Evolutionary conservation across 1,140 invertebrate genomes (phyloP).

Genomic region (Hetaerina americana): DNA sequence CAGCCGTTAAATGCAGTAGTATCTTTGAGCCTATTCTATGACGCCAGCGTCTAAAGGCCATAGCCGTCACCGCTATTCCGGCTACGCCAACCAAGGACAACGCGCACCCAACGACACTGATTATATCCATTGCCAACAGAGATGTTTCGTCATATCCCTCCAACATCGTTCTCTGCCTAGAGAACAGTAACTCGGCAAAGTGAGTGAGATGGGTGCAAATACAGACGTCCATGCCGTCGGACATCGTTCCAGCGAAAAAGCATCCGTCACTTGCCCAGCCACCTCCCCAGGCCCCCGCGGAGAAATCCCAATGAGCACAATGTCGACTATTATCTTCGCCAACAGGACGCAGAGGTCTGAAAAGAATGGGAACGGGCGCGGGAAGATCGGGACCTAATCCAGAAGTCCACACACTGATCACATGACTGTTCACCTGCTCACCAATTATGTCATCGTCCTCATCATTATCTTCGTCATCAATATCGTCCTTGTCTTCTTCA

Average conservation of each 20-base stretch:
- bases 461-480: neutral
- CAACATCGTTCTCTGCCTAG: neutral
- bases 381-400: neutral
- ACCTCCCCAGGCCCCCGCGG: slow-evolving; percentile 1
- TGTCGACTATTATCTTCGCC: neutral
- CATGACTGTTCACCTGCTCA: neutral
- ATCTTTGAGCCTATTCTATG: neutral
- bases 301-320: slow-evolving; percentile 13
- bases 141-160: neutral
- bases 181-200: slow-evolving; percentile 5
- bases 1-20: slow-evolving; percentile 6
- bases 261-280: slow-evolving; percentile 11
- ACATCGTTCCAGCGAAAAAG: neutral
- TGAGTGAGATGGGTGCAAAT: slow-evolving; percentile 12
- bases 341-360: neutral
- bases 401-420: neutral
- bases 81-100: slow-evolving; percentile 7
- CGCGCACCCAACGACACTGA: slow-evolving; percentile 7
- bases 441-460: neutral
- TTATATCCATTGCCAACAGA: slow-evolving; percentile 2
- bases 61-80: slow-evolving; percentile 1
- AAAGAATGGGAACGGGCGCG: neutral
- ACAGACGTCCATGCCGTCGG: slow-evolving; percentile 7
- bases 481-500: neutral
- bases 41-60: slow-evolving; percentile 6